Evolutionary conservation across 1,140 invertebrate species (phyloP), one percentile per base, ranked within the genome.

Genomic region (Xylocopa sonorina): DNA sequence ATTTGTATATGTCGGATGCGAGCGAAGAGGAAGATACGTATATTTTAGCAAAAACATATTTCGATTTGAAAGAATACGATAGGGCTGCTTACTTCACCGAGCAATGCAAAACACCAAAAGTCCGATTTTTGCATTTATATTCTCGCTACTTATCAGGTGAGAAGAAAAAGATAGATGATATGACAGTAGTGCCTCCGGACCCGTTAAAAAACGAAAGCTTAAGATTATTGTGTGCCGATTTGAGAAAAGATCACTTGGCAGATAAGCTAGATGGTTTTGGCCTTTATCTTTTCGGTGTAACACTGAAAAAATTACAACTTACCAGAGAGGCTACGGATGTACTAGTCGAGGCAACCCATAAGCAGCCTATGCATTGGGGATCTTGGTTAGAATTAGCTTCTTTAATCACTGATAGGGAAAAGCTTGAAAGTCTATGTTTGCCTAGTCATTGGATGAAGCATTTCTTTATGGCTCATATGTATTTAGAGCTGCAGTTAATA

Each of bases 381-480:
- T 96, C 98, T 0, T 99, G 98, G 97, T 93, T 98, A 43, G 98
- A 99, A 92, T 91, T 99, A n/a, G 95, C 97, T 7, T 94, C 95
- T 3, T 92, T 99, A 1, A 96, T 99, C 34, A 96, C 95, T 81
- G 97, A 98, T 87, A 96, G 95, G 90, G 96, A 93, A 62, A 91
- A 93, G 67, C 78, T 98, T 48, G 93, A 95, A 73, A 94, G 94
- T 16, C 86, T 98, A 10, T 92, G 94, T 51, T 89, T 99, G 38
- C 98, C 98, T 1, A 95, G 96, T 88, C 97, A 98, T 92, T 99
- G 98, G 98, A 98, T 99, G 93, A 97, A 97, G 90, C 95, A 97
- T 76, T 97, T 99, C 87, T 99, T 99, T 91, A 92, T 97, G 77
- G 98, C 96, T 6, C 97, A 98, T 90, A 96, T 97, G 51, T 98